Evolutionary conservation across 2,113 vertebrate species (phyloP).

Genomic region (Chionis minor): DNA sequence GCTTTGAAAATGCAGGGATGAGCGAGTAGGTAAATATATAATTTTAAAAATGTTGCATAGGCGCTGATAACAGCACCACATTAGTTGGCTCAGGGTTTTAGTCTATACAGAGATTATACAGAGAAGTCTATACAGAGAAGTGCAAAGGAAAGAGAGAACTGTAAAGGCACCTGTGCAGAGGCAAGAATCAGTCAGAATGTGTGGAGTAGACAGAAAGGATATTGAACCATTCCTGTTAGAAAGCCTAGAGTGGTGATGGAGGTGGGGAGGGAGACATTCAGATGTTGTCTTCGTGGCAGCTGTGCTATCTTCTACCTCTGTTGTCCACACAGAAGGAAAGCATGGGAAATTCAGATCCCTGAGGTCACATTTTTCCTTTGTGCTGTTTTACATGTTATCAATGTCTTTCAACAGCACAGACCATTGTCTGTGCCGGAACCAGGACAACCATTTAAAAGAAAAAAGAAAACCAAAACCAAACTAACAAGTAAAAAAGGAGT

Average conservation of each 20-base stretch:
- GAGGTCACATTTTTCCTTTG: rapidly evolving
- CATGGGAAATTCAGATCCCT: background rate
- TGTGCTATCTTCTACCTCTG: background rate
- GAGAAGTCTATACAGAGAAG: background rate
- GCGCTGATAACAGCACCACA: background rate
- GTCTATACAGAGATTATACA: background rate
- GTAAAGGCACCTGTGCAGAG: background rate
- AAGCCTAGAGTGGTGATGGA: background rate
- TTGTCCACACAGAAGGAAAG: background rate
- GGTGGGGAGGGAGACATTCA: background rate
- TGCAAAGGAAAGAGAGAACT: background rate
- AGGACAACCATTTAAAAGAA: background rate
- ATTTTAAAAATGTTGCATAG: background rate
- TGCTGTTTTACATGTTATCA: background rate
- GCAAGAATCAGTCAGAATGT: background rate
- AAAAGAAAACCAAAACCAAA: background rate
- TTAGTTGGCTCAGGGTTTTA: background rate
- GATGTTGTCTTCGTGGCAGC: background rate
- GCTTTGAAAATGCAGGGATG: background rate
- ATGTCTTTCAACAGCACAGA: background rate
- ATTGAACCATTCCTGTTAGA: background rate
- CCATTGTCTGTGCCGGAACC: too few relatives aligned
- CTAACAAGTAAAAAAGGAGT: background rate
- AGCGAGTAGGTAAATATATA: background rate
- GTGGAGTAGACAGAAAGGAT: background rate